Conservation (phyloP, 2,888 invertebrate genomes). For the Erebia palarica region DNA sequence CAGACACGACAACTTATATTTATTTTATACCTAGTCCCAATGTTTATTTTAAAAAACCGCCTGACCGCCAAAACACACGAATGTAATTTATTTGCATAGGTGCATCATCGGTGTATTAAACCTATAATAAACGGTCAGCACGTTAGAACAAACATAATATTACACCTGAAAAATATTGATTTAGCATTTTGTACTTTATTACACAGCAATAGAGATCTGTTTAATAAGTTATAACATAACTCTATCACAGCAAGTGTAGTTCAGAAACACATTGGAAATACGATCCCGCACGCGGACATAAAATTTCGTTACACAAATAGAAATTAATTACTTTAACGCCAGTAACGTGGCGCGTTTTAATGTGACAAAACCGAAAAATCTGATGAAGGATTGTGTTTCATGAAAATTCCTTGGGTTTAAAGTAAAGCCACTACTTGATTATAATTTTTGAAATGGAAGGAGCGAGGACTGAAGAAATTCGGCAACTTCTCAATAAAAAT, state of each 20-base stretch:
- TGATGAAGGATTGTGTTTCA: not conserved
- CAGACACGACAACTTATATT: too few relatives aligned
- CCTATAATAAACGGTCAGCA: constrained; percentile 24
- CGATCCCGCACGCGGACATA: constrained; percentile 29
- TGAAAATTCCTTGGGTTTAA: not conserved
- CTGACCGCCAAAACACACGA: constrained; percentile 50
- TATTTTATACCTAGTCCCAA: too few relatives aligned
- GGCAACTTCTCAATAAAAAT: constrained; percentile 10
- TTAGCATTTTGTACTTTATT: constrained; percentile 16
- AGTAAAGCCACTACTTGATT: not conserved
- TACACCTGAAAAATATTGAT: not conserved
- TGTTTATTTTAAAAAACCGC: not conserved
- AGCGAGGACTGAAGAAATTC: not conserved
- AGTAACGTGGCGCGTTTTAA: constrained; percentile 17
- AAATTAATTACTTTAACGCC: constrained; percentile 17
- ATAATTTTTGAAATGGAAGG: constrained; percentile 6
- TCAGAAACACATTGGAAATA: not conserved
- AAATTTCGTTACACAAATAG: constrained; percentile 30
- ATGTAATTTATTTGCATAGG: constrained; percentile 58
- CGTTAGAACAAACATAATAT: constrained; percentile 4
- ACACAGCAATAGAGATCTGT: constrained; percentile 9
- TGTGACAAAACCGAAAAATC: constrained; percentile 2
- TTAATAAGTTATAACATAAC: not conserved
- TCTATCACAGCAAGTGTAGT: not conserved
- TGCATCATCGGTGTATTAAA: constrained; percentile 48